Evolutionary conservation across 2,113 vertebrate species (phyloP), one percentile per base, ranked within the genome.

Genomic region (Bucco capensis): DNA sequence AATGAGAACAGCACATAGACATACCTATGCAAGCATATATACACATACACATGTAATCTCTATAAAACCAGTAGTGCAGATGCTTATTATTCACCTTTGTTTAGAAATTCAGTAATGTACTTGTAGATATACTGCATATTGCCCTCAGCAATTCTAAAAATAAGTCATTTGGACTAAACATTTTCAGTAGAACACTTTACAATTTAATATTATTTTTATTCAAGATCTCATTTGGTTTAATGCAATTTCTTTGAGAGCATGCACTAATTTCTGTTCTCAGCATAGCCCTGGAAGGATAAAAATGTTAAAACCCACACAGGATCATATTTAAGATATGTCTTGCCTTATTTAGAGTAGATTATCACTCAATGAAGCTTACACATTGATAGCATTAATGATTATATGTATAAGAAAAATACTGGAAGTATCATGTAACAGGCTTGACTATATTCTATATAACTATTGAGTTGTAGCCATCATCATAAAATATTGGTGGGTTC

Each of bases 191-290:
- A 83, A 91, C 14, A 50, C 54, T 92, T 95, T 96, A 83, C 93
- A 94, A 90, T 33, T 94, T 86, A 86, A 84, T 95, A 93, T 83
- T 96, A 91, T 94, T 96, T 84, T 94, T 89, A 93, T 86, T 86
- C 35, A 75, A 84, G 23, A 69, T 73, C 60, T 54, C 71, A 53
- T 93, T 96, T 92, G 42, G 33, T 90, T 92, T 89, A 95, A 91
- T 91, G 47, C 19, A 96, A 69, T 90, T 96, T 93, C 12, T 91
- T 72, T 84, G 86, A 94, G 47, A 90, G 49, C 44, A 54, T 61
- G 60, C 42, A 73, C 78, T 94, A 85, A 94, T 92, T 94, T 93
- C 89, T 74, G 47, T 82, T 72, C 44, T 83, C 13, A 84, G 65
- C 51, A 86, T 70, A 87, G 61, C 54, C 75, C 84, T 88, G 33